Evolutionary conservation across 2,888 invertebrate species (phyloP).

Genomic region (Amiota mariae): DNA sequence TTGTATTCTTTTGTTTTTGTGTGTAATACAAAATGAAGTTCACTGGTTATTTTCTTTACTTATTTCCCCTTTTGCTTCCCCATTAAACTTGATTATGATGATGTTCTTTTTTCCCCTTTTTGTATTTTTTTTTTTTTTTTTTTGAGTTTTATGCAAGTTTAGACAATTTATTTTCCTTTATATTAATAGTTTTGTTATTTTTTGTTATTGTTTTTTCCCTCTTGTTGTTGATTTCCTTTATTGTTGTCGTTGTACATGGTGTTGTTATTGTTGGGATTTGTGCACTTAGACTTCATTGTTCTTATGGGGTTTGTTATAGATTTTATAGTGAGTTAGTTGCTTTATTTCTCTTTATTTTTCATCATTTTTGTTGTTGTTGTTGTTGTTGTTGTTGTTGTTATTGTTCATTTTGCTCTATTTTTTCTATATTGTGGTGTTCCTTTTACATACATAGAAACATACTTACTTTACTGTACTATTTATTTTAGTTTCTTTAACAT

Average conservation of each 20-base stretch:
- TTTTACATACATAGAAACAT: no score
- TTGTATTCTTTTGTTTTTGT: slow-evolving; percentile 30
- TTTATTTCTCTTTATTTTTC: neutral
- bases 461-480: neutral
- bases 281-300: no score
- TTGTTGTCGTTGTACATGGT: neutral
- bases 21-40: slow-evolving; percentile 56
- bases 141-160: no score
- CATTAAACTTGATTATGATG: no score
- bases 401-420: no score
- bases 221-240: neutral
- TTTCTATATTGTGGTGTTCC: neutral
- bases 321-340: neutral
- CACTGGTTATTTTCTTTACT: slow-evolving; percentile 29
- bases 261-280: neutral
- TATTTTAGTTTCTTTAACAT: neutral
- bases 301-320: no score
- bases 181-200: no score
- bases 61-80: neutral
- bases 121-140: no score
- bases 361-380: neutral
- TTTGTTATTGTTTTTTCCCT: no score
- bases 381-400: no score
- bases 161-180: no score
- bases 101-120: no score